A percentile compares a stretch with the other conserved stretches of the same genome.
These are phyloP conservation scores for Luffia ferchaultella DNA, from an alignment of 2,888 invertebrate species.

Conservation along the genomic window DNA sequence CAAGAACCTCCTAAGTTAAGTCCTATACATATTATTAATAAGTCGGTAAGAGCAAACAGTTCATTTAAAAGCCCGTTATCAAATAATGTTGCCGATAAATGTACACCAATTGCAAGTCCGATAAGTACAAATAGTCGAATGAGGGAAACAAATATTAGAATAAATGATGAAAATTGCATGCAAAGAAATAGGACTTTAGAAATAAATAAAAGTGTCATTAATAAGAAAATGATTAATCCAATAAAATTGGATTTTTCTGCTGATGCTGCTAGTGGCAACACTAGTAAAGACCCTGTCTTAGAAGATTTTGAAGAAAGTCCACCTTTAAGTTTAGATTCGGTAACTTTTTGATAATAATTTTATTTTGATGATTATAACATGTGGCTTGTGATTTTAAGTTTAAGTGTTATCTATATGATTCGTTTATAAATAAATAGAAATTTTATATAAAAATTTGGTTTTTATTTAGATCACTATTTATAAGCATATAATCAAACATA, in stretches of 20 bases:
- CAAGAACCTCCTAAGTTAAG: conserved; percentile 64
- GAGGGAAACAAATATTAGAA: conserved; percentile 16
- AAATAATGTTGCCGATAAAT: neutral
- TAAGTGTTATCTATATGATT: no score
- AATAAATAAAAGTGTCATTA: conserved; percentile 30
- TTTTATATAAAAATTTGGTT: no score
- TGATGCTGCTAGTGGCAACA: conserved; percentile 9
- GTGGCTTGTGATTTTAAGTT: no score
- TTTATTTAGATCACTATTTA: no score
- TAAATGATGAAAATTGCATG: no score
- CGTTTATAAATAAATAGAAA: no score
- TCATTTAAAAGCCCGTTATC: conserved; percentile 44
- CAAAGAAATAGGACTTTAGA: no score
- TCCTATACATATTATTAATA: conserved; percentile 47
- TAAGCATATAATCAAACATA: no score
- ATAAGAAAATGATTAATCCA: conserved; percentile 30
- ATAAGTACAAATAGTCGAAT: conserved; percentile 26
- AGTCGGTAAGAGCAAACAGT: conserved; percentile 33
- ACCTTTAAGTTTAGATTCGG: conserved; percentile 45
- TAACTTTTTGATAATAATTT: neutral
- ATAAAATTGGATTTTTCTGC: conserved; percentile 32
- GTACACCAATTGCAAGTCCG: neutral
- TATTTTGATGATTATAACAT: no score
- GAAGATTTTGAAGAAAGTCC: conserved; percentile 52
- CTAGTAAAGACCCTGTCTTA: conserved; percentile 26